phyloP scores from a whole-genome alignment of 2,888 invertebrate genomes.

The Noctua janthina region DNA sequence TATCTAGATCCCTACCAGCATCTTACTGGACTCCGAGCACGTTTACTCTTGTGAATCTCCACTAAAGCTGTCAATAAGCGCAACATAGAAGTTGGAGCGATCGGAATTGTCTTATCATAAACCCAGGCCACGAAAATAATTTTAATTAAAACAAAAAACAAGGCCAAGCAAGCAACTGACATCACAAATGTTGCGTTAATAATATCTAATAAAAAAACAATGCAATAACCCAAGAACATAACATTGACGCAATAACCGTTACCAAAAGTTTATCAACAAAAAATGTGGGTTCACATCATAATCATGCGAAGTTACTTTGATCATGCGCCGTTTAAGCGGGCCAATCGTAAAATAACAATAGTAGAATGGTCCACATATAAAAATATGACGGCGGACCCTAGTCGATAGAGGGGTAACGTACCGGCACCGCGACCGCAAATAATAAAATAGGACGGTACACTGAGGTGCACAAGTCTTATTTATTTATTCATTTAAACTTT shows the following conservation, averaged over 20 bases:
- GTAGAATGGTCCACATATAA: slow-evolving; percentile 69
- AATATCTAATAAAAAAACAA: slow-evolving; percentile 3
- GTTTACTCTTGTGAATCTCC: not conserved
- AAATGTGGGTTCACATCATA: slow-evolving; percentile 28
- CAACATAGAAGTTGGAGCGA: not conserved
- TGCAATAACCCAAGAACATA: not conserved
- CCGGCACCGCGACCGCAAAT: slow-evolving; percentile 67
- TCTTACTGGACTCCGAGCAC: not conserved
- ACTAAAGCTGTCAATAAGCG: not conserved
- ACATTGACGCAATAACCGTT: slow-evolving; percentile 17
- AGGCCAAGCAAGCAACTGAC: not conserved
- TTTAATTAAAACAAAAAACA: slow-evolving; percentile 8
- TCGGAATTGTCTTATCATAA: not conserved
- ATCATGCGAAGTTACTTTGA: slow-evolving; percentile 52
- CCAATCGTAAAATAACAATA: slow-evolving; percentile 65
- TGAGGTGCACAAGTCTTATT: slow-evolving; percentile 34
- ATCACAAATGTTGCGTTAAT: slow-evolving; percentile 1
- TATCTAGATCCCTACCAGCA: not conserved
- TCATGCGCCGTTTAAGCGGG: slow-evolving; percentile 43
- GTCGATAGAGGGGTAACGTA: slow-evolving; percentile 71
- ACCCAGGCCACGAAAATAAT: not conserved
- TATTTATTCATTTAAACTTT: not conserved
- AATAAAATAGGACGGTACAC: slow-evolving; percentile 65
- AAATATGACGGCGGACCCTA: slow-evolving; percentile 66
- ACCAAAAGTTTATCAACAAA: slow-evolving; percentile 45